phyloP scores from a whole-genome alignment of 2,797 vertebrate species.

The Knipowitschia caucasica region DNA sequence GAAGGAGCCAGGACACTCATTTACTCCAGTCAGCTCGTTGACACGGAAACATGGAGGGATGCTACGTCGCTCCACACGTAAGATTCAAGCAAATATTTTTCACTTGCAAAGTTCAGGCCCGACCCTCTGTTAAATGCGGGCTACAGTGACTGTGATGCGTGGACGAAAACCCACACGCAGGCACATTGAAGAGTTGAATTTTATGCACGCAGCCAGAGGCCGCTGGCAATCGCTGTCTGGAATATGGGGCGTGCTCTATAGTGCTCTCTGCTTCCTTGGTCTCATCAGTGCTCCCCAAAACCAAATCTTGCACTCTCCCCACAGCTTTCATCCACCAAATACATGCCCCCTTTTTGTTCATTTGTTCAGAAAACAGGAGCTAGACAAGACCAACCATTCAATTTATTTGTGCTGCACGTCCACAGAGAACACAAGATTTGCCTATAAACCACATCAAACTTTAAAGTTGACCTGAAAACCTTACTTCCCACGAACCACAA shows the following conservation, averaged over 20 bases:
- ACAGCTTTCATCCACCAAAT: slow-evolving; percentile 59
- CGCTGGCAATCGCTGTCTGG: slow-evolving; percentile 37
- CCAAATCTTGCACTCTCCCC: slow-evolving; percentile 47
- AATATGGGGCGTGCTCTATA: slow-evolving; percentile 41
- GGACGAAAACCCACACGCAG: slow-evolving; percentile 5
- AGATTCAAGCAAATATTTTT: slow-evolving; percentile 8
- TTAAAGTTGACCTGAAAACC: too few relatives aligned
- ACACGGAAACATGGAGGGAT: slow-evolving; percentile 70
- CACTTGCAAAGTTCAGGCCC: slow-evolving; percentile 19
- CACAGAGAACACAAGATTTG: slow-evolving; percentile 32
- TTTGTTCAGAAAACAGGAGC: slow-evolving; percentile 46
- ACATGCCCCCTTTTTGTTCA: slow-evolving; percentile 50
- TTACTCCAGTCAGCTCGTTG: slow-evolving; percentile 77
- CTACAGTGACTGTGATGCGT: slow-evolving; percentile 11
- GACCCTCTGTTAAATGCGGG: slow-evolving; percentile 33
- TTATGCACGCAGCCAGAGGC: slow-evolving; percentile 34
- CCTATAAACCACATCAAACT: slow-evolving; percentile 36
- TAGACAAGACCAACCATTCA: slow-evolving; percentile 45
- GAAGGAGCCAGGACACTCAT: slow-evolving; percentile 72
- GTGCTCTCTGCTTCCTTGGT: slow-evolving; percentile 45
- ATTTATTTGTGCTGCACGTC: slow-evolving; percentile 44
- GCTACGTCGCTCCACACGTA: slow-evolving; percentile 20
- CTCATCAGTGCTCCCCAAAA: slow-evolving; percentile 43
- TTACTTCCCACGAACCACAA: too few relatives aligned
- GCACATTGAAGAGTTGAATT: slow-evolving; percentile 36